Evolutionary conservation across 2,113 vertebrate genomes (phyloP), one percentile per base, ranked within the genome.

Genomic region (Oreochromis spilurus): DNA sequence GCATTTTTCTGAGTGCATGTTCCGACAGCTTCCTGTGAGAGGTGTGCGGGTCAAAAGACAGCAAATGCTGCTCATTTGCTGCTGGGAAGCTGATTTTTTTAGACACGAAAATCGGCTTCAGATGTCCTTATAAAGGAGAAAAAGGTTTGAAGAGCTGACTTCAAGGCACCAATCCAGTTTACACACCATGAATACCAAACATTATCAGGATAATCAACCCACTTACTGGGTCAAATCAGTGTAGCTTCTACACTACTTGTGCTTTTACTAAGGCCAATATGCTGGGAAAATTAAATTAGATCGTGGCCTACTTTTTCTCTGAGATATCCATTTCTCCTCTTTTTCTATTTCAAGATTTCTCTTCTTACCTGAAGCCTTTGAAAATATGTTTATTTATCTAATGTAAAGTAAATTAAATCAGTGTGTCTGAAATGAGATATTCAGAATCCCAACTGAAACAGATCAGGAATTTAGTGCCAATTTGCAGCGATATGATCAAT

Each of bases 1-100:
- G 77, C 78, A 21, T 43, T 87, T 89, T 89, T 77, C 78, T 70
- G n/a, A 40, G 81, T 72, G 52, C 93, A 10, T 83, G 91, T 85
- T 81, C 36, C 21, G 85, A 90, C 90, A 92, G 79, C 79, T 50
- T 83, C 79, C 10, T 60, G 52, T 45, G 38, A 65, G 65, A 84
- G 43, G 78, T 57, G 24, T 55, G 38, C 24, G 19, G 52, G 62
- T 81, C 60, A 79, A 70, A 77, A 83, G 60, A 60, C 24, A 79
- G 8, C 43, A 24, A 79, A 29, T 34, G 55, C 34, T 75, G 40
- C 78, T 57, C 29, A n/a, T 13, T 12, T 14, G 50, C 31, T 83
- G 26, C 43, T 70, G 55, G 84, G 67, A 88, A 79, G 55, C 40
- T 40, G 31, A 72, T 48, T 79, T 89, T 89, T 67, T 34, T 45